phyloP scores from a whole-genome alignment of 2,797 vertebrate species.

The Apogon hyalosoma region DNA sequence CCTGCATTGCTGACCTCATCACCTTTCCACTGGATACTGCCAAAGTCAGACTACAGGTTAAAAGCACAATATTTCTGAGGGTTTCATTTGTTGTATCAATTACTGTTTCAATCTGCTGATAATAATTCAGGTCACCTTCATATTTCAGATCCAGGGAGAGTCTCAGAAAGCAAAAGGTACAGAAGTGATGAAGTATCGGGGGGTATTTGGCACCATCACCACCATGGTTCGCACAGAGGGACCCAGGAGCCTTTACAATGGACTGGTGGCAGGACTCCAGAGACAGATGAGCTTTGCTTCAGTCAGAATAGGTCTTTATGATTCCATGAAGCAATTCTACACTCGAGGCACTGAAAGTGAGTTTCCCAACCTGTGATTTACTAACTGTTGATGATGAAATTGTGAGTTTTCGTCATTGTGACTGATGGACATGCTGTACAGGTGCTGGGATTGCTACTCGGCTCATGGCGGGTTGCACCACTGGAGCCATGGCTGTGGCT shows the following conservation, averaged over 20 bases:
- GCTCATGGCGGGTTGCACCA: conserved; percentile 92
- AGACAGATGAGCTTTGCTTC: conserved; percentile 98
- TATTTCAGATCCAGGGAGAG: conserved; percentile 92
- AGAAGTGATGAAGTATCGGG: conserved; percentile 83
- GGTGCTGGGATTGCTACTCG: conserved; percentile 82
- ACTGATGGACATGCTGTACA: conserved; percentile 51
- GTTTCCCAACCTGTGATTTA: conserved; percentile 53
- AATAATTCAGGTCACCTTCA: conserved; percentile 25
- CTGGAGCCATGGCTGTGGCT: conserved; percentile 92
- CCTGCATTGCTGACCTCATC: conserved; percentile 91
- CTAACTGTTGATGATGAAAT: background rate
- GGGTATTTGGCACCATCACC: conserved; percentile 92
- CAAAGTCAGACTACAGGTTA: conserved; percentile 92
- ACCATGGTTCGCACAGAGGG: conserved; percentile 95
- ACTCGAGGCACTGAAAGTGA: conserved; percentile 93
- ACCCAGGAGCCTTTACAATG: conserved; percentile 90
- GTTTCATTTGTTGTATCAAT: no score
- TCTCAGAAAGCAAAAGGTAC: conserved; percentile 47
- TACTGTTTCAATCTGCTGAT: background rate
- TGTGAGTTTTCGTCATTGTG: no score
- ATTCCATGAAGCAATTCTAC: conserved; percentile 97
- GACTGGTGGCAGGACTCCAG: conserved; percentile 93
- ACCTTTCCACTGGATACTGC: conserved; percentile 93
- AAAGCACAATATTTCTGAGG: no score
- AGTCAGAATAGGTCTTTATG: conserved; percentile 95